Conservation (phyloP, 2,888 invertebrate species). For the Agonopterix alstromeriana region DNA sequence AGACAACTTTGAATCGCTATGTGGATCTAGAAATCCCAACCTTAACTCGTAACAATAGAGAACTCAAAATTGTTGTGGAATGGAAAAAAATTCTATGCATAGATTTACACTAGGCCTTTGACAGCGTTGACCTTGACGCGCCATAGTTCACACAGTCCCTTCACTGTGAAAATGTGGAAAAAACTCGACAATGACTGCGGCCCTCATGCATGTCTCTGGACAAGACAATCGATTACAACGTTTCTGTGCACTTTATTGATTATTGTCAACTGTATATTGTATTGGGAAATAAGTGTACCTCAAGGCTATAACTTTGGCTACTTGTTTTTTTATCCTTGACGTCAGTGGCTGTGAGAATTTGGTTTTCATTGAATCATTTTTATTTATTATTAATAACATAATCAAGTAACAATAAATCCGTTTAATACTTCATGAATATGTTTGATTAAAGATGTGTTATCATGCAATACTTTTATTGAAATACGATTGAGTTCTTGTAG, state of each 20-base stretch:
- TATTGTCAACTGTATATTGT: constrained; percentile 57
- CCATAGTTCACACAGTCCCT: constrained; percentile 72
- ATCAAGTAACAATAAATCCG: too few species aligned
- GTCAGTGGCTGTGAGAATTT: constrained; percentile 1
- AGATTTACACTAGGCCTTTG: constrained; percentile 55
- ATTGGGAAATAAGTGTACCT: constrained; percentile 53
- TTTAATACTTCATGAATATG: too few species aligned
- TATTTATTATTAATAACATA: too few species aligned
- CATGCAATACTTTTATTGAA: too few species aligned
- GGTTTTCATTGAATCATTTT: neutral
- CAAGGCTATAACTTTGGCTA: constrained; percentile 41
- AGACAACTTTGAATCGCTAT: neutral
- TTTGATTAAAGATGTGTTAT: too few species aligned
- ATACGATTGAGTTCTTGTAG: too few species aligned
- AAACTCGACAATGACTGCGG: constrained; percentile 62
- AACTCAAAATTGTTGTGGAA: neutral
- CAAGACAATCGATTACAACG: constrained; percentile 69
- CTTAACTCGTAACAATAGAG: constrained; percentile 10
- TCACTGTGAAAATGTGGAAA: constrained; percentile 71
- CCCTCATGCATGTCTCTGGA: constrained; percentile 55
- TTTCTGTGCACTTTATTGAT: constrained; percentile 68
- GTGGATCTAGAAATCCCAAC: constrained; percentile 2
- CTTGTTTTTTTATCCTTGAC: constrained; percentile 19
- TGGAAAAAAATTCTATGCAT: constrained; percentile 4
- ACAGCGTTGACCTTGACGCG: constrained; percentile 61